Base-by-base conservation (phyloP, 2,113 vertebrate genomes). In the Isichthys henryi region DNA sequence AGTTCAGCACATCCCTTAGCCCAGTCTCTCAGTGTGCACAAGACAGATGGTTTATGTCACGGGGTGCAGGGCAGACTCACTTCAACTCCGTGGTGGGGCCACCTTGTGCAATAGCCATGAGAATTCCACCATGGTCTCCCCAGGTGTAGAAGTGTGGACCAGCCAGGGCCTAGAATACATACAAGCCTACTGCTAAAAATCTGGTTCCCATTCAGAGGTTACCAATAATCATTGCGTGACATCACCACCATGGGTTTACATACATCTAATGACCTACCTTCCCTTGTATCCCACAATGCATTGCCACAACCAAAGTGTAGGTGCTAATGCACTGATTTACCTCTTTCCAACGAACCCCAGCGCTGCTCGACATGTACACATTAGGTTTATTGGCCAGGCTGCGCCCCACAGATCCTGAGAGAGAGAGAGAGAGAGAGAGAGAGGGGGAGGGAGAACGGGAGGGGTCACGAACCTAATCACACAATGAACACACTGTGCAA, bases 141-240 rank as follows among this genome's bases (percentile, higher is more conserved):
- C 98, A 99, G 0, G 98, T 97, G 89, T 98, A 99, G 92, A 98
- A 99, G 91, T 99, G 97, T 88, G 98, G 97, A 56, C 98, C 98
- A 2, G 97, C 96, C 83, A 99, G 96, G 0, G 97, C 97, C 98
- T 99, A 91, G 15, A 91, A 87, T 1, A 27, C 19, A 84, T 23
- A n/a, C n/a, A 50, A 39, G 58, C 17, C 19, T 27, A 45, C 39
- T 39, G 46, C 49, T 46, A 56, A 43, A 53, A 45, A 46, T 21
- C 39, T 19, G 56, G 0, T 46, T 21, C 13, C 48, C 27, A 53
- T 27, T 31, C 84, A 50, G n/a, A 86, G 9, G 39, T 27, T 46
- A 27, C 3, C 53, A 62, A 19, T 39, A 66, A 3, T 39, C 35
- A 66, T 58, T 45, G 8, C 1, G 17, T 19, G 52, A 31, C 85